phyloP scores from a whole-genome alignment of 2,113 vertebrate genomes.

The Chloebia gouldiae region DNA sequence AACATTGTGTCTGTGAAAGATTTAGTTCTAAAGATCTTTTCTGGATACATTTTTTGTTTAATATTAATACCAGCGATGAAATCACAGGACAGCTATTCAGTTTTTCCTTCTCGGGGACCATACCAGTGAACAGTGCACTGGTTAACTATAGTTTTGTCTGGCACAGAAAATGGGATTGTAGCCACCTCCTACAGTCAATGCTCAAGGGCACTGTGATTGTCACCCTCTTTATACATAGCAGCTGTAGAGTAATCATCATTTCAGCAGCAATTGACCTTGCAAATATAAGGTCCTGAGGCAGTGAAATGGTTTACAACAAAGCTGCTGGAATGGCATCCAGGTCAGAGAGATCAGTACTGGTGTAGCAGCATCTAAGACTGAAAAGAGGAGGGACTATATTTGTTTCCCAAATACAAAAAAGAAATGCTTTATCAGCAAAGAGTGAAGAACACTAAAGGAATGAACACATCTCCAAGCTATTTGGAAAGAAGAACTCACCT shows the following conservation, averaged over 20 bases:
- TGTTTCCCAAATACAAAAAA: slow-evolving; percentile 15
- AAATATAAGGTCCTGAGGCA: slow-evolving; percentile 35
- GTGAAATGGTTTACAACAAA: slow-evolving; percentile 33
- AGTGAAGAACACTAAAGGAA: slow-evolving; percentile 29
- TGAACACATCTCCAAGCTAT: neutral
- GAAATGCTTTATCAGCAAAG: slow-evolving; percentile 34
- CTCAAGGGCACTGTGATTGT: slow-evolving; percentile 47
- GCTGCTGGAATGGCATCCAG: neutral
- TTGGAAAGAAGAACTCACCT: neutral
- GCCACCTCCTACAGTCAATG: slow-evolving; percentile 4
- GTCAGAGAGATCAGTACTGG: neutral
- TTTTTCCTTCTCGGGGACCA: neutral
- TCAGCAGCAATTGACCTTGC: slow-evolving; percentile 58
- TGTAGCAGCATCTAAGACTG: neutral
- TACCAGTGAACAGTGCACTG: neutral
- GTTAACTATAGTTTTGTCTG: neutral
- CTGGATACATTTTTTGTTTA: neutral
- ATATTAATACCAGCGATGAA: neutral
- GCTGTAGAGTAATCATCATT: slow-evolving; percentile 50
- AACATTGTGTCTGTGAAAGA: neutral
- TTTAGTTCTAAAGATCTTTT: neutral
- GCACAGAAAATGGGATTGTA: neutral
- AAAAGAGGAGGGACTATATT: neutral
- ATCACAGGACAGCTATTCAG: neutral
- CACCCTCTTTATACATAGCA: slow-evolving; percentile 3